Evolutionary conservation across 2,888 invertebrate genomes (phyloP), one percentile per base, ranked within the genome.

Genomic region (Catocala fraxini): DNA sequence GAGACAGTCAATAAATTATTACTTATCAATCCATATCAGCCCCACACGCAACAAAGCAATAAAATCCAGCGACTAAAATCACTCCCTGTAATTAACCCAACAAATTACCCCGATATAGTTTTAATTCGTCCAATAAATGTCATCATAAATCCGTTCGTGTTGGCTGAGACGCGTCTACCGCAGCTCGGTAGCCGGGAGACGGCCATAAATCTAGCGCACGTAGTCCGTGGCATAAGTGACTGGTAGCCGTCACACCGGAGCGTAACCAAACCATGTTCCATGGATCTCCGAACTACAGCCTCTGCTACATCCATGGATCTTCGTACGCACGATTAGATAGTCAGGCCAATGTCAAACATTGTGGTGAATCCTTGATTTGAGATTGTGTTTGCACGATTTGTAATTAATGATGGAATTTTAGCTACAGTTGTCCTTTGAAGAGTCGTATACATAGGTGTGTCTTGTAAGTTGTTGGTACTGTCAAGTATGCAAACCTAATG

Each of bases 191-290:
- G 86, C 84, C 82, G 83, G 81, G 80, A 86, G 85, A 84, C 85
- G 81, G 73, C 85, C 65, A 90, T 91, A 91, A 91, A 91, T 91
- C 89, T 86, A 69, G 79, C 73, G 85, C 73, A 74, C 76, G 81
- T 75, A 77, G 79, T 78, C 80, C 80, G 81, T 78, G 77, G 77
- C 81, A 81, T 81, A 83, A 79, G 81, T 76, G 75, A 74, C 65
- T 63, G 69, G 73, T 73, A 70, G 60, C 63, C 73, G 73, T 85
- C 76, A 87, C 84, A 83, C 82, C 70, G 80, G 53, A 43, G 53
- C 56, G 74, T 70, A 65, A 57, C 66, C 35, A 45, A 45, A 45
- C 45, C 9, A 6, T 35, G 15, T 34, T 51, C 12, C 42, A 59
- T 47, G 12, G 42, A n/a, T n/a, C 35, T 5, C 25, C 12, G 7